Base-by-base conservation (phyloP, 1,140 invertebrate species). In the Atta colombica region DNA sequence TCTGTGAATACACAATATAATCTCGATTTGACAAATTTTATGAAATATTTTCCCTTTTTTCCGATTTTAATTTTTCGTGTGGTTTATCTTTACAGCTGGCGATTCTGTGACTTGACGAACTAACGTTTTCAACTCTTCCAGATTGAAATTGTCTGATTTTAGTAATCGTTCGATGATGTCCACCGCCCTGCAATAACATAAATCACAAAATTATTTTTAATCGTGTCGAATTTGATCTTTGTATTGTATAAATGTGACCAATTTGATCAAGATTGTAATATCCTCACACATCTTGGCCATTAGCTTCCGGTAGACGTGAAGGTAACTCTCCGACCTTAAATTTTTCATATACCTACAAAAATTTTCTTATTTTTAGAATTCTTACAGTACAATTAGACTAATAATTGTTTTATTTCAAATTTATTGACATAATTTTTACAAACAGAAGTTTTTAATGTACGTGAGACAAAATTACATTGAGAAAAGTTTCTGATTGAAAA, bases 291-390 rank as follows among this genome's bases (percentile, higher is more conserved):
- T 87, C 78, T 65, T 78, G 66, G 18, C 45, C 68, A 45, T 85
- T 63, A 10, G 78, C 72, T 77, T 72, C 69, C 4, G 87, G 71
- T 21, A 84, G 25, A n/a, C 21, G 53, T 14, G 72, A 8, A 25
- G 90, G 88, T 61, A 92, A 58, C 12, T 71, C 61, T 5, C 68
- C 80, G 5, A 28, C 31, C 28, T 90, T 92, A 35, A 88, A 80
- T 49, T 66, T 78, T 12, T 91, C 75, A 39, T 60, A 92, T 1
- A 92, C 69, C 91, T 92, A 12, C 5, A 61, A 88, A 84, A 84
- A 0, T 10, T 0, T 14, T 31, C 49, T 18, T 4, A 49, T 18
- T 49, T 45, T 28, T 58, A 58, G 0, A 18, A 28, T 2, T n/a
- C 2, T 71, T 18, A 35, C 3, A 1, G 7, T 18, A 10, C 10